Evolutionary conservation across 2,797 vertebrate genomes (phyloP).

Genomic region (Heteromormyrus szaboi): DNA sequence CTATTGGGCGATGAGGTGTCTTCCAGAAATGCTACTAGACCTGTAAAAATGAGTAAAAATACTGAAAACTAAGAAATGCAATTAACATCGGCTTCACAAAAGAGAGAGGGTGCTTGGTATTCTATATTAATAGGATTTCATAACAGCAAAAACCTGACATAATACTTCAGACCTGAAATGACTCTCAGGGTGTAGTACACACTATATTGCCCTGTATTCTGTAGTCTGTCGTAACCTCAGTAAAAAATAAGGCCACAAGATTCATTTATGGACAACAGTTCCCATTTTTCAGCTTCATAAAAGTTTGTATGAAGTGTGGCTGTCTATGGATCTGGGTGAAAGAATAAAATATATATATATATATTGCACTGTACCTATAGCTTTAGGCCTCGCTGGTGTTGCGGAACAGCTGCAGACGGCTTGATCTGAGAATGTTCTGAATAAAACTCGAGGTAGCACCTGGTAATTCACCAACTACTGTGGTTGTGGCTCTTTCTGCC

Average conservation of each 20-base stretch:
- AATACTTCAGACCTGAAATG: not conserved
- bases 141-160: not conserved
- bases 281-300: not conserved
- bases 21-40: not conserved
- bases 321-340: not conserved
- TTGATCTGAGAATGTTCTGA: not conserved
- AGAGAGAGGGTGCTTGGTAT: not conserved
- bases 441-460: not conserved
- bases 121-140: not conserved
- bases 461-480: not conserved
- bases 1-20: not conserved
- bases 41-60: not conserved
- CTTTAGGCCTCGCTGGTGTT: not conserved
- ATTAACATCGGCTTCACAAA: not conserved
- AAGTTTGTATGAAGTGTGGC: not conserved
- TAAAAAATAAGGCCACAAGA: not conserved
- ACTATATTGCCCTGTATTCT: not conserved
- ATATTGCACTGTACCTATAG: not conserved
- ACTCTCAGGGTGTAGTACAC: not conserved
- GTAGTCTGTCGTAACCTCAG: not conserved
- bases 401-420: not conserved
- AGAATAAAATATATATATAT: not conserved
- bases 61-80: not conserved
- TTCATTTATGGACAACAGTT: not conserved
- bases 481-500: not conserved